phyloP scores from a whole-genome alignment of 92 coral and sea anemone species.

The Phymanthus crucifer region DNA sequence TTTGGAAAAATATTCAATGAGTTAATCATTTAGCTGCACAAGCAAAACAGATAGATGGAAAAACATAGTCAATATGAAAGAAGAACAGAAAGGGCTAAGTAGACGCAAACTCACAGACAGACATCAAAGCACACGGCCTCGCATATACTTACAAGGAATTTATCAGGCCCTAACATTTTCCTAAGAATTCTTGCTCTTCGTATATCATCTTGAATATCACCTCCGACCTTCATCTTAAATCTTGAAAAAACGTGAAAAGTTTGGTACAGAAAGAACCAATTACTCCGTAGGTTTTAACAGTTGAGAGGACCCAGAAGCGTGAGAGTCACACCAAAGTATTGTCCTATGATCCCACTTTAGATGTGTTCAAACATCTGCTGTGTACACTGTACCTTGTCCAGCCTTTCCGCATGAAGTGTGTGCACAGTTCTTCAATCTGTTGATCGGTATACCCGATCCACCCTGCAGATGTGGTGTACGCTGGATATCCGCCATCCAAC shows the following conservation, averaged over 20 bases:
- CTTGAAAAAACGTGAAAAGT: too few relatives aligned
- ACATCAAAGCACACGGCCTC: background rate
- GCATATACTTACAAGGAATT: constrained; percentile 62
- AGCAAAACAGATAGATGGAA: background rate
- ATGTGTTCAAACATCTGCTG: too few relatives aligned
- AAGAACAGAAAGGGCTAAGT: background rate
- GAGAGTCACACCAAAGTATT: too few relatives aligned
- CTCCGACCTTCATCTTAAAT: constrained; percentile 96
- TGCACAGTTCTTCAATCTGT: constrained; percentile 72
- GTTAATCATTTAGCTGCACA: background rate
- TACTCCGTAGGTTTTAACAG: too few relatives aligned
- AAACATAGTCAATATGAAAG: background rate
- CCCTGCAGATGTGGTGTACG: constrained; percentile 96
- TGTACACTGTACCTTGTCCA: constrained; percentile 20
- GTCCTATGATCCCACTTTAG: too few relatives aligned
- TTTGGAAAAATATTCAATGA: background rate
- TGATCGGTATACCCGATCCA: constrained; percentile 94
- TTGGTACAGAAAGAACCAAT: background rate
- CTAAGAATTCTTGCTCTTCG: constrained; percentile 83
- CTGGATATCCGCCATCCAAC: constrained; percentile 76
- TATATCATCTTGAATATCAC: constrained; percentile 74
- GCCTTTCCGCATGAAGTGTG: constrained; percentile 42
- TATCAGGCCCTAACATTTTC: constrained; percentile 82
- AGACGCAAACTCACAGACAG: background rate
- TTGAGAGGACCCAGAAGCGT: too few relatives aligned